A percentile compares a stretch with the other conserved stretches of the same genome.
Conservation (phyloP, 2,113 vertebrate species). For the Microcebus ravelobensis region DNA sequence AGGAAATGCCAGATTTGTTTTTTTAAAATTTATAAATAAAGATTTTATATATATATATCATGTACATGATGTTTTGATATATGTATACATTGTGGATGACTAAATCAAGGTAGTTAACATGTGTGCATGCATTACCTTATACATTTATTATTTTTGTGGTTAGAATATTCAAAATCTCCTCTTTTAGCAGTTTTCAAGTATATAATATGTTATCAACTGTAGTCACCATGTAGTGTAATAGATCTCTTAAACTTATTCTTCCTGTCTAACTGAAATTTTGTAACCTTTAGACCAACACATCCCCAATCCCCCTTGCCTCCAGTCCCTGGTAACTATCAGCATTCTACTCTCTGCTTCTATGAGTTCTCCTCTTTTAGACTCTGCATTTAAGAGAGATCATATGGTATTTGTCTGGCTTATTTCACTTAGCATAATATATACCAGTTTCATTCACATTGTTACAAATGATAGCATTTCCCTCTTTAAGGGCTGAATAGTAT, state of each 20-base stretch:
- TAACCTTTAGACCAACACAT: background rate
- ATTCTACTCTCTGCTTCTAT: background rate
- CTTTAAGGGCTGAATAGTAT: background rate
- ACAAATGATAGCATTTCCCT: background rate
- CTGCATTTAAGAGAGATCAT: background rate
- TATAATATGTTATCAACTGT: background rate
- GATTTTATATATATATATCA: too few species aligned
- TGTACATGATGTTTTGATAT: background rate
- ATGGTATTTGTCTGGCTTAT: background rate
- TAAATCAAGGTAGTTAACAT: background rate
- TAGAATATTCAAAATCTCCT: background rate
- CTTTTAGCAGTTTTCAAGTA: background rate
- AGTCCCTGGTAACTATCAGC: background rate
- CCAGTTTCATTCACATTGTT: background rate
- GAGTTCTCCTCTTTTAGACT: background rate
- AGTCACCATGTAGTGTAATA: background rate
- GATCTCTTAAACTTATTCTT: background rate
- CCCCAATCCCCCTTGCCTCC: background rate
- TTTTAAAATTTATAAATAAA: background rate
- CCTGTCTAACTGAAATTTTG: background rate
- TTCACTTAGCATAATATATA: background rate
- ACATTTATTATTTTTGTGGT: background rate
- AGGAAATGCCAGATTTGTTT: background rate
- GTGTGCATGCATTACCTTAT: background rate
- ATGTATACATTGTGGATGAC: background rate